Evolutionary conservation across 1,140 invertebrate species (phyloP), one percentile per base, ranked within the genome.

Genomic region (Trigoniulus corallinus): DNA sequence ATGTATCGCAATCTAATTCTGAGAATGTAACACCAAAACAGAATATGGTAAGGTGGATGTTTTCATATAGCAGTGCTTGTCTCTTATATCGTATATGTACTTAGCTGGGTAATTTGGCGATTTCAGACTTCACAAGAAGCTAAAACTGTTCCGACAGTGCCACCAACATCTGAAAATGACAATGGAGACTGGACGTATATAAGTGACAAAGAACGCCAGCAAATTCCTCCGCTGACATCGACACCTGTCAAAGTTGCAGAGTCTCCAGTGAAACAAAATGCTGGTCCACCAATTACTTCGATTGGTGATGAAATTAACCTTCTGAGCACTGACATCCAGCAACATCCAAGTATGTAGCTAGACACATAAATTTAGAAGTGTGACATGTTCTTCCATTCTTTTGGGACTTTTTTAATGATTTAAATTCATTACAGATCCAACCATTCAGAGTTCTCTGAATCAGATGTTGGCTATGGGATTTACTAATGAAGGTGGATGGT

Each of bases 381-480:
- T 13, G 4, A 56, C 15, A 43, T 34, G 29, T 34, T 10, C 18
- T 18, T 39, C 37, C 12, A 39, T 12, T 12, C 12, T 12, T 18
- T 13, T 13, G 18, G 37, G 45, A 3, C 45, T 39, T 47, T 41
- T 4, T 42, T 56, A n/a, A 3, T 37, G 3, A 34, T 18, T 59
- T 34, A 59, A n/a, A n/a, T n/a, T 54, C 56, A 61, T 69, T 62
- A 40, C 65, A 69, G 74, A 78, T 66, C 70, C 76, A 13, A 71
- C 67, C 50, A 77, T 83, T 74, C 48, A 61, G 64, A 2, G 71
- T 75, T 29, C 68, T 23, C 48, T 86, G 43, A 64, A 76, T 44
- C 70, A 76, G 40, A 84, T 88, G 82, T 69, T 79, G 60, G 64
- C 73, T 1, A 89, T 88, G 85, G 85, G 85, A 26, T 89, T 86